phyloP scores from a whole-genome alignment of 2,797 vertebrate genomes.

The Argyrosomus regius region DNA sequence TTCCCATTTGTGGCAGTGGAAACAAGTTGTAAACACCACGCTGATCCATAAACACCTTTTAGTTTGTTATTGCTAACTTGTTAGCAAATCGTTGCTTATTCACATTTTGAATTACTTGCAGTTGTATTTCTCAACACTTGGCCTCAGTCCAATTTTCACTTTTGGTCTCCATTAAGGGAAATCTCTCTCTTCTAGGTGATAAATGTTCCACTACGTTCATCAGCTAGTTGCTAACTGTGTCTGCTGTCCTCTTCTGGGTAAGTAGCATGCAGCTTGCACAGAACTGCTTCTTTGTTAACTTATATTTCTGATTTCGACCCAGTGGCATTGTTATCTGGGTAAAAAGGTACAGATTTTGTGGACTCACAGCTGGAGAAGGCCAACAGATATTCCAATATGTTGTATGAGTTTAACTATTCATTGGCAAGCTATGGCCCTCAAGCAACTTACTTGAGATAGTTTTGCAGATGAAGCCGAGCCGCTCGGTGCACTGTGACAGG shows the following conservation, averaged over 20 bases:
- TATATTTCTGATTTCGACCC: neutral
- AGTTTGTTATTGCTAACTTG: neutral
- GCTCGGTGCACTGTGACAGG: slow-evolving; percentile 85
- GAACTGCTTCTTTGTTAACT: neutral
- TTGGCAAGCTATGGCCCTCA: neutral
- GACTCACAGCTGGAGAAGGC: neutral
- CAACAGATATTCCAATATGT: neutral
- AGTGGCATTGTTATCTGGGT: neutral
- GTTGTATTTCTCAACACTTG: neutral
- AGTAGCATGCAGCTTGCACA: neutral
- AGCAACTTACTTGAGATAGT: slow-evolving; percentile 87
- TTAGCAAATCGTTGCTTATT: too few species aligned
- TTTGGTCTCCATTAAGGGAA: too few species aligned
- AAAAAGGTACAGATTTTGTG: neutral
- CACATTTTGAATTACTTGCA: neutral
- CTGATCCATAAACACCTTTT: neutral
- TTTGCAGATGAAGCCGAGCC: slow-evolving; percentile 92
- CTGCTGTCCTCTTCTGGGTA: neutral
- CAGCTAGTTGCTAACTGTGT: neutral
- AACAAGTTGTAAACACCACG: neutral
- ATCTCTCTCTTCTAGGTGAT: neutral
- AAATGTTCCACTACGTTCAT: neutral
- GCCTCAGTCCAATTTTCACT: neutral
- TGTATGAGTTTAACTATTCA: neutral
- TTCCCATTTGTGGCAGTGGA: neutral